A percentile compares a stretch with the other conserved stretches of the same genome.
Conservation (phyloP, 2,797 vertebrate genomes). For the Phoxinus dragarum region DNA sequence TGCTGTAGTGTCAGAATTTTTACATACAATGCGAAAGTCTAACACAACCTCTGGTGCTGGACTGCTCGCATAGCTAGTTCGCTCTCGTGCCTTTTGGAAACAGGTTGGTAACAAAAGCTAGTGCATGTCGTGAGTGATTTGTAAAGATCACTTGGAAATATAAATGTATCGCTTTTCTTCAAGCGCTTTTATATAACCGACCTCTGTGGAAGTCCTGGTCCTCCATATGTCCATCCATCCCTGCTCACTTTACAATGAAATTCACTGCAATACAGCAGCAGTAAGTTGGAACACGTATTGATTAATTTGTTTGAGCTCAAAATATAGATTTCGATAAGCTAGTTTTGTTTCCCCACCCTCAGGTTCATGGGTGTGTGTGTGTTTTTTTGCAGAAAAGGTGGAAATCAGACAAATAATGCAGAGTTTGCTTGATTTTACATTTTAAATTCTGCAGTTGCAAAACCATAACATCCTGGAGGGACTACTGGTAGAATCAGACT, state of each 20-base stretch:
- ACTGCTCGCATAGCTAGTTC: neutral
- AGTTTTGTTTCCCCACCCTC: neutral
- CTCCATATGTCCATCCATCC: neutral
- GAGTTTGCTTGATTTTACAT: neutral
- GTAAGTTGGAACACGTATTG: neutral
- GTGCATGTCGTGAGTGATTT: neutral
- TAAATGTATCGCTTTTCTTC: neutral
- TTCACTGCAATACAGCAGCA: neutral
- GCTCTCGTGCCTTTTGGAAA: neutral
- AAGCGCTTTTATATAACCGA: neutral
- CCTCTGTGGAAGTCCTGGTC: neutral
- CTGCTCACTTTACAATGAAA: neutral
- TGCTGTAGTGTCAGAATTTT: neutral
- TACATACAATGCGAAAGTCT: neutral
- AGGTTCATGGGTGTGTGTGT: neutral
- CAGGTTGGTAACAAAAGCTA: neutral
- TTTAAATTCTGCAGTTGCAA: neutral
- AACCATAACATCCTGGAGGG: neutral
- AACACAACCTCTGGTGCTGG: neutral
- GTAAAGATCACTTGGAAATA: neutral
- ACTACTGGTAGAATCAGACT: neutral
- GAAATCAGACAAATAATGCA: neutral
- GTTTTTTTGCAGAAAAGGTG: neutral
- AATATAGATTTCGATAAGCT: neutral
- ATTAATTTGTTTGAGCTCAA: neutral